Evolutionary conservation across 2,113 vertebrate genomes (phyloP).

Genomic region (Calyptomena viridis): DNA sequence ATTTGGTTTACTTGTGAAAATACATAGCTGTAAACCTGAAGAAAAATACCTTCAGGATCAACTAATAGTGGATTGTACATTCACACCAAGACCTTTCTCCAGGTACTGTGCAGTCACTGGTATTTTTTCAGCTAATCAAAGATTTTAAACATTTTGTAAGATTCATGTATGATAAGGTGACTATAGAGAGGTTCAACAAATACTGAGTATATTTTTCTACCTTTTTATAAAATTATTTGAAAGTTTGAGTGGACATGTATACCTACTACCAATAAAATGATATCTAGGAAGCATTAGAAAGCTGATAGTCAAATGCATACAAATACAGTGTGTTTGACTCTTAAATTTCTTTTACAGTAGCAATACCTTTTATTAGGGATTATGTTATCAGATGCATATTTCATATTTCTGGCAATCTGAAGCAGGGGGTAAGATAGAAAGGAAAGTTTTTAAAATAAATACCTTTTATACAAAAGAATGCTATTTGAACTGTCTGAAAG

Average conservation of each 20-base stretch:
- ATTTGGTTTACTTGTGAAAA: background rate
- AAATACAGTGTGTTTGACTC: background rate
- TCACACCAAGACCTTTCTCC: background rate
- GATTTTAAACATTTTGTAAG: slow-evolving; percentile 61
- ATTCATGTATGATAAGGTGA: slow-evolving; percentile 38
- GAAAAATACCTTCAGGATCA: slow-evolving; percentile 20
- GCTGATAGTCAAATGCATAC: background rate
- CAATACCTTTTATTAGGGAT: background rate
- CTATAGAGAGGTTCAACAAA: slow-evolving; percentile 56
- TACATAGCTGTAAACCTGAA: slow-evolving; percentile 21
- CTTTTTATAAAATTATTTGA: slow-evolving; percentile 69
- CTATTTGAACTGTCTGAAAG: background rate
- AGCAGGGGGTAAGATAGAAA: background rate
- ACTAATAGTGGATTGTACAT: background rate
- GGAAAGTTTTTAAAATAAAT: background rate
- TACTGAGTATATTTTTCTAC: slow-evolving; percentile 76
- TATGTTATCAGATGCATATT: background rate
- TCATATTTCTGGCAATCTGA: slow-evolving; percentile 2
- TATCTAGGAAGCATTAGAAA: slow-evolving; percentile 32
- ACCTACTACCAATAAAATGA: background rate
- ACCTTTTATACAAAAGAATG: slow-evolving; percentile 40
- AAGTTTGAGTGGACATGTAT: slow-evolving; percentile 31
- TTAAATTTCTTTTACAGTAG: background rate
- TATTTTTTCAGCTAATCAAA: slow-evolving; percentile 46
- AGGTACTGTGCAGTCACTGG: background rate